Base-by-base conservation (phyloP, 2,113 vertebrate genomes). In the Nesoenas mayeri region DNA sequence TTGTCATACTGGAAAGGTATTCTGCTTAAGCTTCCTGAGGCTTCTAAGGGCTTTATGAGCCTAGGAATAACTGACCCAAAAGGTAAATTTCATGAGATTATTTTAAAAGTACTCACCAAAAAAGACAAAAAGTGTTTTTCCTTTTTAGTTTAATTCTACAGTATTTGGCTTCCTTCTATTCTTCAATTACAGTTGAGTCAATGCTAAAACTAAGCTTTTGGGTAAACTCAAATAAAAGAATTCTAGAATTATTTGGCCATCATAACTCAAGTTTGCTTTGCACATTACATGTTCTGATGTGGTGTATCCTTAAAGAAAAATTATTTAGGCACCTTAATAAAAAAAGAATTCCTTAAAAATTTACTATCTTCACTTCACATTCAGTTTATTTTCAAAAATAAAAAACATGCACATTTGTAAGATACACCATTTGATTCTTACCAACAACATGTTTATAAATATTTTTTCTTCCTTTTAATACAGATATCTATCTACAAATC, bases 371-470 rank as follows among this genome's bases (percentile, higher is more conserved):
- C 22, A 89, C 75, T 69, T 79, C 42, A 93, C 14, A 20, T 58
- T 86, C n/a, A 75, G 51, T 97, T 96, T 96, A 96, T 94, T 96
- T 93, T 78, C 69, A 71, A 93, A 90, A 96, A 74, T 83, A 93
- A 93, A 88, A 78, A 85, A 19, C 84, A 93, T 26, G 50, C 79
- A 71, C 40, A 79, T 75, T 71, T 92, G 24, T 89, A 90, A 90
- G 93, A 85, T 90, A 93, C 56, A 96, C 5, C 1, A 50, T 75
- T 44, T 93, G 47, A 92, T 73, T 93, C 50, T 89, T 94, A 91
- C 21, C 54, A 89, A 94, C 88, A 21, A 89, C 53, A 72, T 11
- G 22, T 78, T 74, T 61, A 94, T 94, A 96, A 91, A 89, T 93
- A 93, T 10, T 25, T 56, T 56, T 64, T 62, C 67, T 73, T 62